Base-by-base conservation (phyloP, 2,888 invertebrate genomes). In the Hylaea fasciaria region DNA sequence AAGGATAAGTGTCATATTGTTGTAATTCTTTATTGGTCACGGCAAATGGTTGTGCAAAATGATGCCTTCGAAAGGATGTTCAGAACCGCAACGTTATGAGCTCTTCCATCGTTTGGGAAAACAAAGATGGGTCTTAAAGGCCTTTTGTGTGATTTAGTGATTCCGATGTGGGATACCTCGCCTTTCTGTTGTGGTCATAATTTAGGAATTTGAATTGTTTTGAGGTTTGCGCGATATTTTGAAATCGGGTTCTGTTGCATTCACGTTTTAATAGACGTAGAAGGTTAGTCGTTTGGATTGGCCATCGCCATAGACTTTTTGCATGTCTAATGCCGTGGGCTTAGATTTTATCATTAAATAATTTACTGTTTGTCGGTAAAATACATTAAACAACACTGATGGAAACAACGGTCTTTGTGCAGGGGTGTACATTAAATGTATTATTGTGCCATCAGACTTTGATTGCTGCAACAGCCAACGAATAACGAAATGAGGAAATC, bases 11-110 rank as follows among this genome's bases (percentile, higher is more conserved):
- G 62, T 61, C 9, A 67, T 45, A 70, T 61, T 83, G 4, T 46
- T 8, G 10, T 13, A 9, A 12, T 1, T 1, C 44, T 37, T 39
- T 0, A 0, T 54, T 65, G 50, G n/a, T 10, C 0, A 35, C 29
- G 55, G 53, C 14, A 1, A 37, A 11, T 44, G 40, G 17, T 64
- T 69, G 74, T 70, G 72, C 64, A 47, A 39, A 53, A 62, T 49
- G 61, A 53, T 71, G 63, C 78, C 82, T 84, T 81, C 74, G 80
- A 82, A 79, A 79, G 78, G 81, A 78, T 81, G 73, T 77, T 77
- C 83, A 82, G 76, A 81, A 89, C 91, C 91, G 76, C 91, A 89
- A 81, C 71, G 85, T 81, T 86, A 89, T 88, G 82, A 83, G 87
- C 86, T 85, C 82, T 84, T 80, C 74, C 81, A 81, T 80, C 75